Conservation (phyloP, 2,888 invertebrate genomes). For the Sicus ferrugineus region DNA sequence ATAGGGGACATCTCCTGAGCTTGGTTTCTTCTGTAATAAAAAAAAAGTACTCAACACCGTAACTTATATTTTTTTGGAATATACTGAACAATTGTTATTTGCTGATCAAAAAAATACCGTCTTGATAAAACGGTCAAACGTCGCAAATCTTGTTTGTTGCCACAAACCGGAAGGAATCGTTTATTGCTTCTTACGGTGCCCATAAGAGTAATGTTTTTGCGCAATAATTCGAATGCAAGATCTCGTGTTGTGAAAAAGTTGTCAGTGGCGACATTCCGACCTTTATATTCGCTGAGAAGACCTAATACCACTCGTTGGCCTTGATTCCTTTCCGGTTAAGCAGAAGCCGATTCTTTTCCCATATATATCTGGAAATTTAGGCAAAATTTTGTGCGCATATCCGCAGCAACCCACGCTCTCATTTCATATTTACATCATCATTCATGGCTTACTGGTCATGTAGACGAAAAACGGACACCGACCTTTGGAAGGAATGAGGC, state of each 20-base stretch:
- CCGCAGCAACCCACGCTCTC: conserved; percentile 19
- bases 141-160: neutral
- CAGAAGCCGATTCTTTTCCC: conserved; percentile 13
- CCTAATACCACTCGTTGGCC: conserved; percentile 45
- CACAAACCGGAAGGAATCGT: conserved; percentile 5
- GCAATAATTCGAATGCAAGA: conserved; percentile 2
- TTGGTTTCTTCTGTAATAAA: too few relatives aligned
- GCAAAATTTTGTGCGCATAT: conserved; percentile 14
- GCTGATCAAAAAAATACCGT: neutral
- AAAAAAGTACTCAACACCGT: too few relatives aligned
- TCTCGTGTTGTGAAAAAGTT: conserved; percentile 9
- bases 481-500: neutral
- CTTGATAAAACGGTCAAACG: conserved; percentile 5
- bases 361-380: conserved; percentile 2
- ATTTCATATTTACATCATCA: conserved; percentile 18
- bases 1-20: too few relatives aligned
- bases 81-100: conserved; percentile 11
- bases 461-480: conserved; percentile 14
- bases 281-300: conserved; percentile 22
- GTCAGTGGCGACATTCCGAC: conserved; percentile 29
- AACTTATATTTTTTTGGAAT: conserved; percentile 11
- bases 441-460: conserved; percentile 18
- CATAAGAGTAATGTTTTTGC: conserved; percentile 11
- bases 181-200: conserved; percentile 8
- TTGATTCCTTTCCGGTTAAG: conserved; percentile 35